Evolutionary conservation across 2,888 invertebrate genomes (phyloP).

Genomic region (Priocnemis perturbator): DNA sequence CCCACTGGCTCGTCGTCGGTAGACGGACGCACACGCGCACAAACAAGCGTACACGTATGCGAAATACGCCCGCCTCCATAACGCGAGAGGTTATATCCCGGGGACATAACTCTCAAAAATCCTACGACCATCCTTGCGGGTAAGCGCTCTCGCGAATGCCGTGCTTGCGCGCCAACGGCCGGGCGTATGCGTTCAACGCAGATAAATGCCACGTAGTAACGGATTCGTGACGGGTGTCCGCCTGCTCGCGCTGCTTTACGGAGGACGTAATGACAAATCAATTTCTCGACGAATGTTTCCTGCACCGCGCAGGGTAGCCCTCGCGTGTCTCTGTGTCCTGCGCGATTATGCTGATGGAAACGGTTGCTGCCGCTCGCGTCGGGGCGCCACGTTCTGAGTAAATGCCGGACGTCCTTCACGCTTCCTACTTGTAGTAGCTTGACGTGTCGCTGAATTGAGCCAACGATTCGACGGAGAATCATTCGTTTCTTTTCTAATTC

Average conservation of each 20-base stretch:
- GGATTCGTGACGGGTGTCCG: slow-evolving; percentile 46
- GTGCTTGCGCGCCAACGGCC: slow-evolving; percentile 6
- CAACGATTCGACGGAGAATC: no score
- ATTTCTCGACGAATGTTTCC: slow-evolving; percentile 61
- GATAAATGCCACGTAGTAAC: slow-evolving; percentile 30
- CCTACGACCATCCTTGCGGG: slow-evolving; percentile 19
- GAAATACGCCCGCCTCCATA: slow-evolving; percentile 15
- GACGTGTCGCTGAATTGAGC: no score
- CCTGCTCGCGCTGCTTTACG: slow-evolving; percentile 40
- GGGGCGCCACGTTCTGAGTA: no score
- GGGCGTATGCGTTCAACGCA: background rate
- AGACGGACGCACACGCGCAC: no score
- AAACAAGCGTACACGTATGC: no score
- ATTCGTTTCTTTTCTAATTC: no score
- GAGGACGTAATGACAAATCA: slow-evolving; percentile 66
- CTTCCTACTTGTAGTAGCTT: no score
- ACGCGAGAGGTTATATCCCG: slow-evolving; percentile 27
- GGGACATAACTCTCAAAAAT: slow-evolving; percentile 53
- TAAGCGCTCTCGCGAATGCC: slow-evolving; percentile 17
- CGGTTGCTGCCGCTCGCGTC: no score
- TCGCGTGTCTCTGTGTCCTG: slow-evolving; percentile 16
- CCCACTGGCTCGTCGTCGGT: slow-evolving; percentile 19
- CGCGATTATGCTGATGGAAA: no score
- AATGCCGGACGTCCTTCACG: no score
- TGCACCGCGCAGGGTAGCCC: slow-evolving; percentile 26